Conservation (phyloP, 2,888 invertebrate genomes). For the Autographa pulchrina region DNA sequence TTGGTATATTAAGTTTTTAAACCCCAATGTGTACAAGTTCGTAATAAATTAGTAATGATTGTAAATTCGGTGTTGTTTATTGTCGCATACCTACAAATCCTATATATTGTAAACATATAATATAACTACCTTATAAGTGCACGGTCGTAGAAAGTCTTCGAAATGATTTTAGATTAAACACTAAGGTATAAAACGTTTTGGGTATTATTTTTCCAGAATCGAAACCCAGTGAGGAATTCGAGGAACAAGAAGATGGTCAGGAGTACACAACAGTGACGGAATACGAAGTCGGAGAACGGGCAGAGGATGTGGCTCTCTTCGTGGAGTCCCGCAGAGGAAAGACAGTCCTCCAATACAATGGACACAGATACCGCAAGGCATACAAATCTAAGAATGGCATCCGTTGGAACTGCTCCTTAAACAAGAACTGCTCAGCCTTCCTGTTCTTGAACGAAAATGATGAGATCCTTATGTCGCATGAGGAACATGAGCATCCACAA, state of each 20-base stretch:
- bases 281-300: slow-evolving; percentile 28
- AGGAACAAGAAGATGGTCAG: slow-evolving; percentile 9
- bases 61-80: not conserved
- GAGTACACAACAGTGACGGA: slow-evolving; percentile 18
- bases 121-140: not conserved
- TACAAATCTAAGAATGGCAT: slow-evolving; percentile 73
- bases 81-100: not conserved
- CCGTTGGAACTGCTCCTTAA: slow-evolving; percentile 76
- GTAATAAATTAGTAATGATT: not conserved
- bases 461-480: slow-evolving; percentile 74
- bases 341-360: slow-evolving; percentile 74
- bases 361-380: slow-evolving; percentile 74
- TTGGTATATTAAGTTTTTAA: not conserved
- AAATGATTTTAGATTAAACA: not conserved
- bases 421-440: slow-evolving; percentile 74
- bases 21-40: not conserved
- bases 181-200: slow-evolving; percentile 7
- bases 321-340: slow-evolving; percentile 74
- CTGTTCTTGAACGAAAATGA: slow-evolving; percentile 74
- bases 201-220: slow-evolving; percentile 23
- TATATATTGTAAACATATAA: not conserved
- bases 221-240: slow-evolving; percentile 1
- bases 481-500: slow-evolving; percentile 69
- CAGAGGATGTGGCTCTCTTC: slow-evolving; percentile 67
- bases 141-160: not conserved